These are phyloP conservation scores for Hydrocynus forskahlii DNA, from an alignment of 2,797 vertebrate genomes.

Conservation along the genomic window DNA sequence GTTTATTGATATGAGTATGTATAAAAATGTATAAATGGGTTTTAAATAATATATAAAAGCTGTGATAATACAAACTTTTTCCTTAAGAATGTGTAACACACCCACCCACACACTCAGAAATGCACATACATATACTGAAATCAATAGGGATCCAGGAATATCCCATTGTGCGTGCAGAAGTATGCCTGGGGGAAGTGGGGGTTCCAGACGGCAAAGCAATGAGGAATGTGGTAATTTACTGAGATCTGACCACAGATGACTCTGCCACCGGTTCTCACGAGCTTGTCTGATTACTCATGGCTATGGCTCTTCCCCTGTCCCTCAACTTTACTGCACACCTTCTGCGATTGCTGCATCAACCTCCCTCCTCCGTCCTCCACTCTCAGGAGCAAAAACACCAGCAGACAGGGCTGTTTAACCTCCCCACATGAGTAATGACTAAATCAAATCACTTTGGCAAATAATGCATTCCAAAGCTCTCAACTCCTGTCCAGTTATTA, in stretches of 20 bases:
- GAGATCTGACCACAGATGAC: conserved; percentile 73
- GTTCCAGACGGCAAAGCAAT: conserved; percentile 74
- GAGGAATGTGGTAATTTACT: conserved; percentile 77
- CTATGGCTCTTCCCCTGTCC: conserved; percentile 62
- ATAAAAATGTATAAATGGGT: background rate
- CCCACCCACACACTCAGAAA: conserved; percentile 49
- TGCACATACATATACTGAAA: conserved; percentile 47
- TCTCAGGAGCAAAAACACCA: conserved; percentile 18
- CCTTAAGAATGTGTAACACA: background rate
- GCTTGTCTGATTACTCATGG: conserved; percentile 74
- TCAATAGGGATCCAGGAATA: conserved; percentile 67
- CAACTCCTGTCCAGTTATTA: background rate
- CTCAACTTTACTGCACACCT: conserved; percentile 66
- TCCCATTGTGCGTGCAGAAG: conserved; percentile 61
- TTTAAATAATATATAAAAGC: background rate
- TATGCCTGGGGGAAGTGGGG: conserved; percentile 43
- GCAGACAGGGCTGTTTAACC: conserved; percentile 3
- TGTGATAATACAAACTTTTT: background rate
- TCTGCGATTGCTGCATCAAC: conserved; percentile 43
- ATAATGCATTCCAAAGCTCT: conserved; percentile 6
- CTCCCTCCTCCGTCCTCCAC: conserved; percentile 1
- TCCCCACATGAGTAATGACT: conserved; percentile 7
- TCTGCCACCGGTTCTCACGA: conserved; percentile 73
- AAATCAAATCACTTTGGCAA: background rate
- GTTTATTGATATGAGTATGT: background rate